A percentile compares a stretch with the other conserved stretches of the same genome.
phyloP scores from a whole-genome alignment of 2,888 invertebrate species.

The Halictus ligatus region DNA sequence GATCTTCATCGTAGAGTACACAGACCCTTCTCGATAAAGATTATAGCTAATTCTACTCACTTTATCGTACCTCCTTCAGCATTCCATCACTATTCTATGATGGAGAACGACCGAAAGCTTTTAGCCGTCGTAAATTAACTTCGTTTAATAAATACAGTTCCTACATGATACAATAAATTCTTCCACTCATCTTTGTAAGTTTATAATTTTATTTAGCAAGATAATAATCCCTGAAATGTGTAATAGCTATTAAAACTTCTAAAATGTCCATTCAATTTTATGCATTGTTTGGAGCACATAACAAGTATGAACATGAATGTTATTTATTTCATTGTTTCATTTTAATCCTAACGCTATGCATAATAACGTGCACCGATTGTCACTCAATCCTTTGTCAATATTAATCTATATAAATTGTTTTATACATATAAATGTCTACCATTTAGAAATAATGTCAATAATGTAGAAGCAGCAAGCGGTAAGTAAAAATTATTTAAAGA shows the following conservation, averaged over 20 bases:
- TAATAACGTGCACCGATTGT: not conserved
- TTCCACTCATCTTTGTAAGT: not conserved
- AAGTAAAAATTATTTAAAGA: not conserved
- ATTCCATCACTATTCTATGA: not conserved
- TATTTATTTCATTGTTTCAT: not conserved
- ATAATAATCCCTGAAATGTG: not conserved
- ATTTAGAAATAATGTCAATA: not conserved
- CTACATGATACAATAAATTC: not conserved
- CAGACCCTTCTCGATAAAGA: slow-evolving; percentile 42
- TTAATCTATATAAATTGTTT: not conserved
- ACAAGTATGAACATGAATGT: not conserved
- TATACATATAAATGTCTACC: not conserved
- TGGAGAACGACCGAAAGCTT: not conserved
- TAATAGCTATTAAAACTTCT: not conserved
- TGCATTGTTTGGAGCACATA: not conserved
- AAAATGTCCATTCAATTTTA: not conserved
- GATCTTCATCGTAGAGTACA: slow-evolving; percentile 28
- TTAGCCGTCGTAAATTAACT: not conserved
- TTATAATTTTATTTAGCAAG: not conserved
- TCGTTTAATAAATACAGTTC: not conserved
- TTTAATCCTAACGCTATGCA: not conserved
- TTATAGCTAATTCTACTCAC: slow-evolving; percentile 6
- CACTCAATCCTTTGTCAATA: not conserved
- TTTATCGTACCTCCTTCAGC: slow-evolving; percentile 11
- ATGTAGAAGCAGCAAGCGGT: not conserved